These are phyloP conservation scores for Chorisops tibialis DNA, from an alignment of 2,888 invertebrate species.

Conservation along the genomic window DNA sequence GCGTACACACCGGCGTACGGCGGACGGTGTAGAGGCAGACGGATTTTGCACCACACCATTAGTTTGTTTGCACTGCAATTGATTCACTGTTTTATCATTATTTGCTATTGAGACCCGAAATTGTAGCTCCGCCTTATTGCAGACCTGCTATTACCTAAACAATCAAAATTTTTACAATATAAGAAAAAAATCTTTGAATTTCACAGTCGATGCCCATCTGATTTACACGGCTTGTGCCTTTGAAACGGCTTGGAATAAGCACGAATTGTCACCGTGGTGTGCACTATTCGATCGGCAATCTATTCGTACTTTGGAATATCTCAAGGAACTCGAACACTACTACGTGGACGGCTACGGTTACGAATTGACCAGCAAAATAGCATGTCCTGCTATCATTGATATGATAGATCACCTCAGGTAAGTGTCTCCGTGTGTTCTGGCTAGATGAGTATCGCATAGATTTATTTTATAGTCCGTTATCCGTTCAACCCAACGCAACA, in stretches of 20 bases:
- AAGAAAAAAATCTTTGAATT: slow-evolving; percentile 26
- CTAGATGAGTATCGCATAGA: neutral
- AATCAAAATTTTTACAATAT: neutral
- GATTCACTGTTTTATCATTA: too few relatives aligned
- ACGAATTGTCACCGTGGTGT: slow-evolving; percentile 73
- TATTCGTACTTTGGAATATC: slow-evolving; percentile 66
- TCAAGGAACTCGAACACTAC: slow-evolving; percentile 73
- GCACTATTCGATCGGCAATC: slow-evolving; percentile 62
- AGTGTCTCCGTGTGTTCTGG: slow-evolving; percentile 38
- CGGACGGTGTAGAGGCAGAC: too few relatives aligned
- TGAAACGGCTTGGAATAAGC: slow-evolving; percentile 76
- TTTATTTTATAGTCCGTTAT: slow-evolving; percentile 37
- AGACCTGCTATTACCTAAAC: neutral
- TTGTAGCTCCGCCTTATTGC: too few relatives aligned
- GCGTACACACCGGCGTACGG: too few relatives aligned
- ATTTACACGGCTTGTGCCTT: slow-evolving; percentile 75
- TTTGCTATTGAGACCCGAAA: too few relatives aligned
- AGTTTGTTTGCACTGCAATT: too few relatives aligned
- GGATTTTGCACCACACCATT: too few relatives aligned
- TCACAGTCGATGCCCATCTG: slow-evolving; percentile 58
- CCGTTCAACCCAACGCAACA: slow-evolving; percentile 54
- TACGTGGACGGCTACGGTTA: slow-evolving; percentile 81
- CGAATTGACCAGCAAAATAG: slow-evolving; percentile 68
- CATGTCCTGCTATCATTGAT: slow-evolving; percentile 70
- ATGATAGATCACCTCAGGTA: slow-evolving; percentile 69